Conservation (phyloP, 2,888 invertebrate genomes). For the Allophyes oxyacanthae region DNA sequence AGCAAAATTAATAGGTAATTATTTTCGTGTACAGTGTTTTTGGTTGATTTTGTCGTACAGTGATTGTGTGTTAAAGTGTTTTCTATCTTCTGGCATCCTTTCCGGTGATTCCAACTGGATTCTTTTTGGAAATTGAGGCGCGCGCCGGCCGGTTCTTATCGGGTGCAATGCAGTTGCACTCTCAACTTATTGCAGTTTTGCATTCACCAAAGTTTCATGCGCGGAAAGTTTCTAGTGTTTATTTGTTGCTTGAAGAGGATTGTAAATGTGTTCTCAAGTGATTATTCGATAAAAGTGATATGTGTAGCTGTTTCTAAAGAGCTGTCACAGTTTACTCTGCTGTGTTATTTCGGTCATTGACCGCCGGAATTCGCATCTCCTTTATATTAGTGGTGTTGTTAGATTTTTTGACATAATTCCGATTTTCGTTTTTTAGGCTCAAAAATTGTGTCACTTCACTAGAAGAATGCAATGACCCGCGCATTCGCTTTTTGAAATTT, state of each 20-base stretch:
- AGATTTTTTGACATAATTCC: slow-evolving; percentile 75
- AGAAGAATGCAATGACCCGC: slow-evolving; percentile 82
- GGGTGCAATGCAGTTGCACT: slow-evolving; percentile 89
- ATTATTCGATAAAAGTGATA: slow-evolving; percentile 79
- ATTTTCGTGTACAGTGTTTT: slow-evolving; percentile 86
- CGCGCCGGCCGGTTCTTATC: slow-evolving; percentile 89
- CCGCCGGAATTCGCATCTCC: slow-evolving; percentile 87
- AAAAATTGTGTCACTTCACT: slow-evolving; percentile 83
- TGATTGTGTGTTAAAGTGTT: slow-evolving; percentile 82
- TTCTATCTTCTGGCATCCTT: slow-evolving; percentile 69
- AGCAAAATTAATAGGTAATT: slow-evolving; percentile 90
- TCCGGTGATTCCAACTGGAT: slow-evolving; percentile 82
- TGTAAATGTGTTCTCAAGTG: slow-evolving; percentile 82
- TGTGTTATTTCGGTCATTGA: slow-evolving; percentile 90
- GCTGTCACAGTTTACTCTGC: slow-evolving; percentile 77
- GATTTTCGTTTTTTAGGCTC: slow-evolving; percentile 82
- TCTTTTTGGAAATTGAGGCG: slow-evolving; percentile 85
- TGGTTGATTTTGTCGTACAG: slow-evolving; percentile 74
- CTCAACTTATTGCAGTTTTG: slow-evolving; percentile 89
- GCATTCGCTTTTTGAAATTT: slow-evolving; percentile 87
- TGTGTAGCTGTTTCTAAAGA: slow-evolving; percentile 80
- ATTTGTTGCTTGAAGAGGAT: slow-evolving; percentile 73
- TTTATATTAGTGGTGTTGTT: slow-evolving; percentile 78
- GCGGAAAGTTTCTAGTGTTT: slow-evolving; percentile 86
- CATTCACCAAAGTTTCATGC: slow-evolving; percentile 85